phyloP scores from a whole-genome alignment of 2,888 invertebrate species.

The Herminia tarsipennalis region DNA sequence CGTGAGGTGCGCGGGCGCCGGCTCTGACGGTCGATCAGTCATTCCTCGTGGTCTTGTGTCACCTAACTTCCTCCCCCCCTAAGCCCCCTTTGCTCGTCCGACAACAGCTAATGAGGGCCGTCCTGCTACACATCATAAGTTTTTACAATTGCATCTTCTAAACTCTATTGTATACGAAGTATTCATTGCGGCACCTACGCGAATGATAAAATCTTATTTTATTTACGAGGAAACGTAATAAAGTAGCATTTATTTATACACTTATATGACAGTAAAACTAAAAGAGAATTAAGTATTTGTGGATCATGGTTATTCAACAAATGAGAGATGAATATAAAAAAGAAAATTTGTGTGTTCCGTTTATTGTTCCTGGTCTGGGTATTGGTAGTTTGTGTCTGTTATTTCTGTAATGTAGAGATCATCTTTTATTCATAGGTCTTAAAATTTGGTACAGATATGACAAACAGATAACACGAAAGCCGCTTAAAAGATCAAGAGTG shows the following conservation, averaged over 20 bases:
- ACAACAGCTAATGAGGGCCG: constrained; percentile 74
- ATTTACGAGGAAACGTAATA: constrained; percentile 14
- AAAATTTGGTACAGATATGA: too few relatives aligned
- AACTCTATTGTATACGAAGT: constrained; percentile 38
- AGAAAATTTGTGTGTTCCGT: too few relatives aligned
- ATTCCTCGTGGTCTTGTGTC: constrained; percentile 73
- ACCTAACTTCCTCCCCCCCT: constrained; percentile 57
- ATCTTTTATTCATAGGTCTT: too few relatives aligned
- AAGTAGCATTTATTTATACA: not conserved
- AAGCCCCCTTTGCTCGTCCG: constrained; percentile 19
- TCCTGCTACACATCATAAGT: constrained; percentile 57
- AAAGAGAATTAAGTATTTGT: too few relatives aligned
- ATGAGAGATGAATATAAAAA: too few relatives aligned
- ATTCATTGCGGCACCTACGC: constrained; percentile 27
- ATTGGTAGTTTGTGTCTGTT: too few relatives aligned
- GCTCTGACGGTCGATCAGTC: constrained; percentile 77
- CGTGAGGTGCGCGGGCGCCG: constrained; percentile 77
- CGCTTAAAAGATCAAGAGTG: too few relatives aligned
- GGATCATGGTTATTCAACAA: too few relatives aligned
- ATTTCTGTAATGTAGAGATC: too few relatives aligned
- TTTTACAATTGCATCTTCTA: constrained; percentile 37
- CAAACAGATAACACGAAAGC: too few relatives aligned
- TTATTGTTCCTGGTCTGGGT: too few relatives aligned
- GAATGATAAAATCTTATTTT: constrained; percentile 24
- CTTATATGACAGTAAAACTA: too few relatives aligned